Evolutionary conservation across 2,888 invertebrate genomes (phyloP).

Genomic region (Adelognathus sp.): DNA sequence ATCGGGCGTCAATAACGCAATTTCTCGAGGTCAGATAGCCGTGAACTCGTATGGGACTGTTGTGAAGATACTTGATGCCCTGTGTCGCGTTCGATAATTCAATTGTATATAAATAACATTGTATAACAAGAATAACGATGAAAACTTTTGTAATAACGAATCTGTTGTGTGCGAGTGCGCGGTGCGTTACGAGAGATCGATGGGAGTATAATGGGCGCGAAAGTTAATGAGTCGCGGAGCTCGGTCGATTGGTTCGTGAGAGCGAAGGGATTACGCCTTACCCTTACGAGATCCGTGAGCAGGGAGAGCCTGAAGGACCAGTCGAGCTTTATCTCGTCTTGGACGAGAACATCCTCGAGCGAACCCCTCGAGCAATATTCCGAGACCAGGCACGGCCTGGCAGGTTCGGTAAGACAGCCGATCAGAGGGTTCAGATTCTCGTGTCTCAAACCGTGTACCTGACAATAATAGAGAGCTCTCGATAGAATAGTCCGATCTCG

Average conservation of each 20-base stretch:
- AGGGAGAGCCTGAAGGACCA: slow-evolving; percentile 97
- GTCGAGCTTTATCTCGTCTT: slow-evolving; percentile 95
- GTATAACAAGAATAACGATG: not conserved
- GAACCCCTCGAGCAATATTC: slow-evolving; percentile 95
- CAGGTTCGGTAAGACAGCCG: slow-evolving; percentile 91
- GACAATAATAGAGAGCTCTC: slow-evolving; percentile 48
- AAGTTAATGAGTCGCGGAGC: not conserved
- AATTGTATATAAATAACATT: not conserved
- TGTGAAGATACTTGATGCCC: slow-evolving; percentile 96
- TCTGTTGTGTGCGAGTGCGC: not conserved
- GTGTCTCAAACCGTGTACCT: slow-evolving; percentile 93
- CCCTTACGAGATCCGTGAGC: slow-evolving; percentile 94
- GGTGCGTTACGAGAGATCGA: not conserved
- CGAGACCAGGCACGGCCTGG: slow-evolving; percentile 90
- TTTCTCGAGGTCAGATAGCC: slow-evolving; percentile 94
- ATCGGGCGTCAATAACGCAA: slow-evolving; percentile 97
- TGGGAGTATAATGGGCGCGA: not conserved
- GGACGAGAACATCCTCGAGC: slow-evolving; percentile 92
- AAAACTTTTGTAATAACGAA: not conserved
- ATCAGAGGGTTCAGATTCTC: slow-evolving; percentile 95
- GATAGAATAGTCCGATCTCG: too few species aligned
- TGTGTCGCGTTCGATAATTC: slow-evolving; percentile 79
- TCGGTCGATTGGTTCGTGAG: not conserved
- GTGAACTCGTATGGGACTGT: slow-evolving; percentile 91
- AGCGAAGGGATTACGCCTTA: slow-evolving; percentile 78